A percentile compares a stretch with the other conserved stretches of the same genome.
Conservation (phyloP, 2,113 vertebrate genomes). For the Podarcis cretensis region DNA sequence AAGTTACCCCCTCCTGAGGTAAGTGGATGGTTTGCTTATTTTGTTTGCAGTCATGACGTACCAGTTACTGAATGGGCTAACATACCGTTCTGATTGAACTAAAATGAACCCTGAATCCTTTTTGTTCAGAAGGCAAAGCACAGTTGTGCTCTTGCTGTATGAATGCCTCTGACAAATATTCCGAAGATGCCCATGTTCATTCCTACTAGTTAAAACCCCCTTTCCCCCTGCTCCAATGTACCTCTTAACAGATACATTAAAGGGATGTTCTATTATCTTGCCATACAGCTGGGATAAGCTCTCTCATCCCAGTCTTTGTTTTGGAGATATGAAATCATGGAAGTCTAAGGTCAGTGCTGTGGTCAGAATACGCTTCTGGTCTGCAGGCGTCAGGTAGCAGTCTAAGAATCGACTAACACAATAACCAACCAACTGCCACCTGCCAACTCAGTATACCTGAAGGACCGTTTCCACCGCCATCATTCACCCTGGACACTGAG, state of each 20-base stretch:
- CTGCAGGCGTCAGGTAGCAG: not conserved
- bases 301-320: conserved; percentile 51
- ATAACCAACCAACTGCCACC: no score
- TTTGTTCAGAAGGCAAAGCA: no score
- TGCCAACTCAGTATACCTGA: no score
- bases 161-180: no score
- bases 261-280: conserved; percentile 46
- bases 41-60: no score
- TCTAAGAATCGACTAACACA: no score
- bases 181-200: not conserved
- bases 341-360: conserved; percentile 49
- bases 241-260: conserved; percentile 45
- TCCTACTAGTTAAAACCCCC: not conserved
- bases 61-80: not conserved
- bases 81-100: not conserved
- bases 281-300: conserved; percentile 51
- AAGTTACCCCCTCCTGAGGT: not conserved
- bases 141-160: not conserved
- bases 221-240: conserved; percentile 35
- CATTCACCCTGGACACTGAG: no score
- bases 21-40: not conserved
- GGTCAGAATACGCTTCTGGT: conserved; percentile 17
- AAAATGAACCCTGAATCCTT: not conserved
- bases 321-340: conserved; percentile 37
- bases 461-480: no score